These are phyloP conservation scores for Choloepus hoffmanni DNA, from an alignment of 2,113 vertebrate species.

Conservation along the genomic window DNA sequence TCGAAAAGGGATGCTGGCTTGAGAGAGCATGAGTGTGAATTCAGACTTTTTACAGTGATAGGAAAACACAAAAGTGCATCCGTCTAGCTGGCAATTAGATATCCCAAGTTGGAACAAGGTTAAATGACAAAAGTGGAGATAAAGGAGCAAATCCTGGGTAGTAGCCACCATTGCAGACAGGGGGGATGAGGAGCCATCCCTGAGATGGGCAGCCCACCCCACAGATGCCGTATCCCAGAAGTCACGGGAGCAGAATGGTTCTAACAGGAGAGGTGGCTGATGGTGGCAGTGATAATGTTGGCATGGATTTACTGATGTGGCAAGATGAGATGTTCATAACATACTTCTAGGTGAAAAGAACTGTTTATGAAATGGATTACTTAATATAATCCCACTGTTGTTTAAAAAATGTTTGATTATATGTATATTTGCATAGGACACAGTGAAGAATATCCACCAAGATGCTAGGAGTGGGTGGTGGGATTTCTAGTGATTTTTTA, in stretches of 20 bases:
- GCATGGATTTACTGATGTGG: neutral
- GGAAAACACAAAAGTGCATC: neutral
- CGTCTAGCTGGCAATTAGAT: neutral
- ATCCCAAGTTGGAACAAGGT: neutral
- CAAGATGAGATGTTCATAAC: neutral
- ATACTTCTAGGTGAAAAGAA: neutral
- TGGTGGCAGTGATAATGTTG: neutral
- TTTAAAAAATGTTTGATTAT: neutral
- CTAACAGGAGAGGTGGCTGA: neutral
- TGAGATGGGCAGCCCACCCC: neutral
- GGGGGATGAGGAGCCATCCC: neutral
- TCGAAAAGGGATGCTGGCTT: neutral
- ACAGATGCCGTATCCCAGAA: neutral
- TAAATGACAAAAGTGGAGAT: neutral
- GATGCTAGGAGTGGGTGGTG: neutral
- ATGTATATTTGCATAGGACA: neutral
- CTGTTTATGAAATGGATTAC: neutral
- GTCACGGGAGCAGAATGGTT: neutral
- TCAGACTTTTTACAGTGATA: neutral
- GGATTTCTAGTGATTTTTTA: slow-evolving; percentile 3
- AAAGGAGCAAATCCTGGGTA: neutral
- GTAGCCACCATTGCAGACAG: neutral
- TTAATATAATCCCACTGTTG: neutral
- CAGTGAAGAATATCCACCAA: slow-evolving; percentile 25
- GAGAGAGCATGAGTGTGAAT: neutral